These are phyloP conservation scores for Varroa destructor DNA, from an alignment of 1,140 invertebrate genomes.

Conservation along the genomic window DNA sequence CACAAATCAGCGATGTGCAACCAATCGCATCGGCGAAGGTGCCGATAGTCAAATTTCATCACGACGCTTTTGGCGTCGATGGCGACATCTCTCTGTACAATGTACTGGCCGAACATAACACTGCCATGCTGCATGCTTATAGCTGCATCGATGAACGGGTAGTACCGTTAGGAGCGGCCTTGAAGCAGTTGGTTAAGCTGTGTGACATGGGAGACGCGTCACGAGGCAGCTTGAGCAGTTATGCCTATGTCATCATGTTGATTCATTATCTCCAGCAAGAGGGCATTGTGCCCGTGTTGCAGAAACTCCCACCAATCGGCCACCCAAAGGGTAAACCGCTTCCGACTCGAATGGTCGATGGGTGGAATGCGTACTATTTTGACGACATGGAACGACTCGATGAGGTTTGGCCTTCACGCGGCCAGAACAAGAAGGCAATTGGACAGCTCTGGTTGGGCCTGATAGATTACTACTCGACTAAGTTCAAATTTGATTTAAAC, in stretches of 20 bases:
- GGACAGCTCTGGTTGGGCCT: slow-evolving; percentile 48
- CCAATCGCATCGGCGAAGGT: slow-evolving; percentile 51
- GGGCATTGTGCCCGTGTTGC: slow-evolving; percentile 48
- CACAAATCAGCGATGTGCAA: slow-evolving; percentile 42
- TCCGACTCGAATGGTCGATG: slow-evolving; percentile 38
- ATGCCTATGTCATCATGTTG: slow-evolving; percentile 48
- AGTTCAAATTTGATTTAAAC: slow-evolving; percentile 46
- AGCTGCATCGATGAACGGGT: slow-evolving; percentile 47
- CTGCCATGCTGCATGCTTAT: slow-evolving; percentile 46
- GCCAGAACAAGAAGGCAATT: slow-evolving; percentile 44
- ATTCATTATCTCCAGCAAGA: slow-evolving; percentile 49
- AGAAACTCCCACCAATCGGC: slow-evolving; percentile 39
- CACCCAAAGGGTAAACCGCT: slow-evolving; percentile 34
- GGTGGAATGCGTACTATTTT: slow-evolving; percentile 43
- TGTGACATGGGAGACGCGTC: slow-evolving; percentile 53
- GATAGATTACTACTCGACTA: slow-evolving; percentile 47
- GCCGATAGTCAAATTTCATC: slow-evolving; percentile 51
- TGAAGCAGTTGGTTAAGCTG: slow-evolving; percentile 49
- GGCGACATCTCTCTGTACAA: slow-evolving; percentile 53
- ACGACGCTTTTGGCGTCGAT: slow-evolving; percentile 43
- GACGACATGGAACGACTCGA: slow-evolving; percentile 40
- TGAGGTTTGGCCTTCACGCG: slow-evolving; percentile 42
- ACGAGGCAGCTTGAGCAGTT: slow-evolving; percentile 44
- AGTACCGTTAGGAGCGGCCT: slow-evolving; percentile 46
- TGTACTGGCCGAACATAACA: slow-evolving; percentile 48